phyloP scores from a whole-genome alignment of 1,140 invertebrate genomes.

The Penaeus indicus region DNA sequence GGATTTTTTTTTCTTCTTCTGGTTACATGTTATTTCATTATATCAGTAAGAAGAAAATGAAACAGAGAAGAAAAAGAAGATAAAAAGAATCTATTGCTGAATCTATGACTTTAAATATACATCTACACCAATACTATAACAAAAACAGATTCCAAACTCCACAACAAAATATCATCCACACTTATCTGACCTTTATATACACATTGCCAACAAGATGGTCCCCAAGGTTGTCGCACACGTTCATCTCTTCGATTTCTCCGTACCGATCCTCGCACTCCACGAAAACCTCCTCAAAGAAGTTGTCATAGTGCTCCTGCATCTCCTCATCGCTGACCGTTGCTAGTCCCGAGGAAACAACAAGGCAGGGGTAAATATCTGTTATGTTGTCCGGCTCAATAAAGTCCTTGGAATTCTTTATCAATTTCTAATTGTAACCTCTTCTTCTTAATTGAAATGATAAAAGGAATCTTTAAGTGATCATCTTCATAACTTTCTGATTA shows the following conservation, averaged over 20 bases:
- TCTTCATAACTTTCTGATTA: too few species aligned
- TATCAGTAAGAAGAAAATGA: too few species aligned
- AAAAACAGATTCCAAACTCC: not conserved
- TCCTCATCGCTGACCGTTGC: constrained; percentile 95
- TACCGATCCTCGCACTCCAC: constrained; percentile 95
- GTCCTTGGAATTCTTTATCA: too few species aligned
- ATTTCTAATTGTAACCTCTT: too few species aligned
- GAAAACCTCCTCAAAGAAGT: constrained; percentile 99
- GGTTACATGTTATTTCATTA: not conserved
- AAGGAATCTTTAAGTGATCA: too few species aligned
- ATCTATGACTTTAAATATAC: not conserved
- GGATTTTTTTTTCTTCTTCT: not conserved
- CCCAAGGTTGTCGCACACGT: constrained; percentile 98
- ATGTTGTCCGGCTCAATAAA: too few species aligned
- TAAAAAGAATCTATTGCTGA: too few species aligned
- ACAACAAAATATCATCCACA: constrained; percentile 71
- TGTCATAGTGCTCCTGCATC: constrained; percentile 99
- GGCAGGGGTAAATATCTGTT: too few species aligned
- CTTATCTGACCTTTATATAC: constrained; percentile 82
- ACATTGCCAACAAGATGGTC: constrained; percentile 99
- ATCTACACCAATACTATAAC: not conserved
- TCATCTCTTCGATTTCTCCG: constrained; percentile 99
- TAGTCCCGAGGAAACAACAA: constrained; percentile 68
- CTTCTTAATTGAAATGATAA: too few species aligned
- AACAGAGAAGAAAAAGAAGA: too few species aligned